Evolutionary conservation across 1,140 invertebrate species (phyloP), one percentile per base, ranked within the genome.

Genomic region (Andricus grossulariae): DNA sequence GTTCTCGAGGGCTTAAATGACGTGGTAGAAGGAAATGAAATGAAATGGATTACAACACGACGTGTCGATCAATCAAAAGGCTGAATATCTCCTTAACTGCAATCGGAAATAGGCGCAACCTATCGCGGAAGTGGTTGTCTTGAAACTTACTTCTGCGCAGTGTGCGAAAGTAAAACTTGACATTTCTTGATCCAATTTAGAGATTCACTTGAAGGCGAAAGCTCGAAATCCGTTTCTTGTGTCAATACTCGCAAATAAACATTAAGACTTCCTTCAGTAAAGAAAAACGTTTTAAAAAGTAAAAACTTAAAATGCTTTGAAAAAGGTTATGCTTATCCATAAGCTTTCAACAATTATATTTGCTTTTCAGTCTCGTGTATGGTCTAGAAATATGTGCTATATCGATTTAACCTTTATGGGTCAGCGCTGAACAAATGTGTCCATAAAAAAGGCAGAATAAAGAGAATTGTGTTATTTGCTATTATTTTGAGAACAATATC

Each of bases 81-180:
- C 32, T 66, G 7, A 66, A 66, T 66, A 32, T 66, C 57, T 21
- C 39, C 57, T 66, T 66, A 66, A 66, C 25, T 66, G 25, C 39
- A 39, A 39, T 66, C 32, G 57, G 57, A 66, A 66, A 66, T 66
- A 32, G 57, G 25, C 32, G n/a, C 0, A 15, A 21, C 57, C 57
- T 66, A 66, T 66, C 32, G 39, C 25, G 57, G 25, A 66, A 66
- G 57, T 39, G 39, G 21, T 66, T 66, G 57, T 66, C 32, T 45
- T 66, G 25, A 66, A 66, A 66, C 57, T 66, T 25, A 39, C 57
- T 66, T 21, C 54, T 57, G 12, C 7, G 25, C 15, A 11, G 16
- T 66, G 55, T 66, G 25, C 21, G 25, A 16, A 60, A 12, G 21
- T 25, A 66, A 11, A 66, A 39, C 32, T 25, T 16, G 57, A 39